A percentile compares a stretch with the other conserved stretches of the same genome.
Evolutionary conservation across 2,888 invertebrate genomes (phyloP).

Genomic region (Suillia variegata): DNA sequence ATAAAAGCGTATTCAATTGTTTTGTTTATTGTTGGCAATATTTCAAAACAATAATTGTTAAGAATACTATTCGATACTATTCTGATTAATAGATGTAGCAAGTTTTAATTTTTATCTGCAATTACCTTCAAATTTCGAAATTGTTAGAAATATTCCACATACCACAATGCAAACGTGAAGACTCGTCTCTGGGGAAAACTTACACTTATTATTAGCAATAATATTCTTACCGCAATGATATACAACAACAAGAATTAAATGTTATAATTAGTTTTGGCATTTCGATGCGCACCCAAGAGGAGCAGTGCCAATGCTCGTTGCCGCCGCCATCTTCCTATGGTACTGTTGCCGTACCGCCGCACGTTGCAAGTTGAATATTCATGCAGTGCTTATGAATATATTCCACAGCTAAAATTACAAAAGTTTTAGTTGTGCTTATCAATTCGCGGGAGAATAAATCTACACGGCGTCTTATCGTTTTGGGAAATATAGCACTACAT

Average conservation of each 20-base stretch:
- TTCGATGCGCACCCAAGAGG: neutral
- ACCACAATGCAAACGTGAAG: no score
- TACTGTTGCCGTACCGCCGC: neutral
- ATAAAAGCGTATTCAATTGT: no score
- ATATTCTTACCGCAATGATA: neutral
- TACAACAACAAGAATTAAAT: neutral
- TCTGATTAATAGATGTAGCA: no score
- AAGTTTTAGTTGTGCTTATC: constrained; percentile 1
- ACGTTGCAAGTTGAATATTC: neutral
- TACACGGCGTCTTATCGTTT: neutral
- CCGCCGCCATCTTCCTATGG: neutral
- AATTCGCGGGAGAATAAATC: neutral
- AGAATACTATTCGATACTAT: no score
- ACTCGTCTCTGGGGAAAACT: neutral
- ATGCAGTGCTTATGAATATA: constrained; percentile 1
- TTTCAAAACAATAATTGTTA: no score
- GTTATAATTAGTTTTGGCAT: neutral
- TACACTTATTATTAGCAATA: neutral
- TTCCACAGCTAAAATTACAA: neutral
- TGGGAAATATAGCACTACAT: neutral
- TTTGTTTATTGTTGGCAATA: no score
- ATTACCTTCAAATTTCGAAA: no score
- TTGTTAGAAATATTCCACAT: no score
- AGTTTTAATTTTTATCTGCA: no score
- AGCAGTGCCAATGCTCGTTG: no score